phyloP scores from a whole-genome alignment of 2,113 vertebrate genomes.

The Tympanuchus pallidicinctus region DNA sequence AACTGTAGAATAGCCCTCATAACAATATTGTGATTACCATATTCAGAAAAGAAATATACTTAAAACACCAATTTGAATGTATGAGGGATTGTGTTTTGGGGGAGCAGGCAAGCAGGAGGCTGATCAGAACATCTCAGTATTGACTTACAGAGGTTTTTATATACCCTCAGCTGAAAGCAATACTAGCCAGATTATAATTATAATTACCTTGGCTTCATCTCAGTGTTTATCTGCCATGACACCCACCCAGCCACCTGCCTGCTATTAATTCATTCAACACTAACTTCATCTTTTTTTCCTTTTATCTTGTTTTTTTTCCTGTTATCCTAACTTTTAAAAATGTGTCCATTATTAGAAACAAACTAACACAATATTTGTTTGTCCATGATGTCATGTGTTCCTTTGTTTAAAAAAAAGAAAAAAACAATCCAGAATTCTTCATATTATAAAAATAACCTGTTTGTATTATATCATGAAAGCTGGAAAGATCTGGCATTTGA shows the following conservation, averaged over 20 bases:
- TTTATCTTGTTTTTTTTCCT: conserved; percentile 64
- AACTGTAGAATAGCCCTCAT: not conserved
- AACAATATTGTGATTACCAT: conserved; percentile 12
- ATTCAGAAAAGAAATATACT: conserved; percentile 2
- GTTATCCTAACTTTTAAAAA: conserved; percentile 53
- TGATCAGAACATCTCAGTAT: conserved; percentile 1
- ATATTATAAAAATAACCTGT: conserved; percentile 30
- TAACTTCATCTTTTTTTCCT: conserved; percentile 59
- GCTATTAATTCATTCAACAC: conserved; percentile 66
- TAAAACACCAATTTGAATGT: not conserved
- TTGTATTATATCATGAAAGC: conserved; percentile 35
- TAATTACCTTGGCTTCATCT: conserved; percentile 57
- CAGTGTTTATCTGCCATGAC: conserved; percentile 65
- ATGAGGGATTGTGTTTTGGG: not conserved
- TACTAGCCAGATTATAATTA: conserved; percentile 56
- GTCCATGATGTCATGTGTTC: conserved; percentile 9
- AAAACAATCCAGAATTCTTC: not conserved
- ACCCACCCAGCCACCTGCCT: conserved; percentile 63
- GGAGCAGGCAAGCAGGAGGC: conserved; percentile 29
- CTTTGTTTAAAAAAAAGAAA: not conserved
- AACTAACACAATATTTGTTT: conserved; percentile 29
- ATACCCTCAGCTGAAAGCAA: conserved; percentile 29
- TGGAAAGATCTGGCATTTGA: conserved; percentile 47
- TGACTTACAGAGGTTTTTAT: conserved; percentile 20
- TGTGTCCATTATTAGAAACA: conserved; percentile 26